Conservation (phyloP, 1,140 invertebrate species). For the Bacillus rossius region DNA sequence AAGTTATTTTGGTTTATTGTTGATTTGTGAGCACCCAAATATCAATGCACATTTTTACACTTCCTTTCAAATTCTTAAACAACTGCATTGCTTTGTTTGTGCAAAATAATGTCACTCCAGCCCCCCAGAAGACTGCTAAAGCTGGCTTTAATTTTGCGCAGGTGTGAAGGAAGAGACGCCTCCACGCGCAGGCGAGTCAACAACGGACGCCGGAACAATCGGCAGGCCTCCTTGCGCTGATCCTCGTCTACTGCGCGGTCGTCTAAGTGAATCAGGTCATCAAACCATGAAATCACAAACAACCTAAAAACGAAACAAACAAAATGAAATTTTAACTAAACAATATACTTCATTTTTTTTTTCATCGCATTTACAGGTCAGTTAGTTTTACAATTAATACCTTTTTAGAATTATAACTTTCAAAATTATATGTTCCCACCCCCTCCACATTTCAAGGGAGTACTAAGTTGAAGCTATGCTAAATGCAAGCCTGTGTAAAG, state of each 20-base stretch:
- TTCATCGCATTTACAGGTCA: too few species aligned
- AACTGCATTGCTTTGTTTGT: background rate
- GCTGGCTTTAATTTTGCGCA: background rate
- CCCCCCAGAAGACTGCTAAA: background rate
- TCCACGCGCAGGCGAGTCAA: slow-evolving; percentile 30
- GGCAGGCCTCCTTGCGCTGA: slow-evolving; percentile 51
- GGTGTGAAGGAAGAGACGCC: background rate
- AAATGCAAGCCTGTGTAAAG: too few species aligned
- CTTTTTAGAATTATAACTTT: too few species aligned
- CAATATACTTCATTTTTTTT: background rate
- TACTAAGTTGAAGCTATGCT: too few species aligned
- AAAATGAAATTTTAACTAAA: background rate
- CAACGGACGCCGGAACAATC: slow-evolving; percentile 53
- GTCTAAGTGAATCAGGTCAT: slow-evolving; percentile 56
- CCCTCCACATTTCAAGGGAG: too few species aligned
- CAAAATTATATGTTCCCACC: too few species aligned
- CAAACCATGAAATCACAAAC: slow-evolving; percentile 64
- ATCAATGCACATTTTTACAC: too few species aligned
- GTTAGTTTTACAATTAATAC: too few species aligned
- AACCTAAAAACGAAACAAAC: slow-evolving; percentile 32
- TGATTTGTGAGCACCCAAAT: too few species aligned
- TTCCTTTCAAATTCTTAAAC: too few species aligned
- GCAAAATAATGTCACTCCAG: slow-evolving; percentile 4
- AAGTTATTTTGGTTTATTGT: too few species aligned
- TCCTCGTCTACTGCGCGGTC: slow-evolving; percentile 55